Evolutionary conservation across 2,113 vertebrate genomes (phyloP).

Genomic region (Notechis scutatus): DNA sequence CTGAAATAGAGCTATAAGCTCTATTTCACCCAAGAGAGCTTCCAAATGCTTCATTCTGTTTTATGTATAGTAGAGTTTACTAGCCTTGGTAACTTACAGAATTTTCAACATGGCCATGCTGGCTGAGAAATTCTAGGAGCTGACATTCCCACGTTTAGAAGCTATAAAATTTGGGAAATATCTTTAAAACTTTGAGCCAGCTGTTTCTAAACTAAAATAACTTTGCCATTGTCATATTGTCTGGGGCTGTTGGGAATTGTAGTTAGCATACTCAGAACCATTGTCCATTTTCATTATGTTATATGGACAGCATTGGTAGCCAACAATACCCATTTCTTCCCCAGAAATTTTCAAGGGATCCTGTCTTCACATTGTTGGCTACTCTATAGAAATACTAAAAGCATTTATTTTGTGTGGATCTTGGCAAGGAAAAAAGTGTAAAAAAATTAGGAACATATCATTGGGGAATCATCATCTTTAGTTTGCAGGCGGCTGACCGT

Average conservation of each 20-base stretch:
- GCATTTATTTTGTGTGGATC: conserved; percentile 43
- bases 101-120: neutral
- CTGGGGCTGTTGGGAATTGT: neutral
- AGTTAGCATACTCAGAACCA: neutral
- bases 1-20: neutral
- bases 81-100: neutral
- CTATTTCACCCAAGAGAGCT: neutral
- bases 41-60: neutral
- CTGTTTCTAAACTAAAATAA: neutral
- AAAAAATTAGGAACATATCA: conserved; percentile 67
- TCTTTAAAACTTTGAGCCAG: neutral
- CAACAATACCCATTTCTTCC: rapidly evolving
- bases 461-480: conserved; percentile 53
- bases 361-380: conserved; percentile 17
- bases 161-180: neutral
- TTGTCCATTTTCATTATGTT: neutral
- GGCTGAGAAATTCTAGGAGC: neutral
- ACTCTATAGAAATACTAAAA: conserved; percentile 38
- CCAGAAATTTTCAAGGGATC: conserved; percentile 22
- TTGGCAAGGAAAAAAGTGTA: conserved; percentile 41
- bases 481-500: conserved; percentile 40
- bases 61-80: neutral
- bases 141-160: neutral
- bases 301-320: neutral
- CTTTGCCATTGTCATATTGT: neutral